Percentiles rank a stretch among this genome's conserved stretches.
Conservation (phyloP, 2,113 vertebrate species). For the Tringa solitaria region DNA sequence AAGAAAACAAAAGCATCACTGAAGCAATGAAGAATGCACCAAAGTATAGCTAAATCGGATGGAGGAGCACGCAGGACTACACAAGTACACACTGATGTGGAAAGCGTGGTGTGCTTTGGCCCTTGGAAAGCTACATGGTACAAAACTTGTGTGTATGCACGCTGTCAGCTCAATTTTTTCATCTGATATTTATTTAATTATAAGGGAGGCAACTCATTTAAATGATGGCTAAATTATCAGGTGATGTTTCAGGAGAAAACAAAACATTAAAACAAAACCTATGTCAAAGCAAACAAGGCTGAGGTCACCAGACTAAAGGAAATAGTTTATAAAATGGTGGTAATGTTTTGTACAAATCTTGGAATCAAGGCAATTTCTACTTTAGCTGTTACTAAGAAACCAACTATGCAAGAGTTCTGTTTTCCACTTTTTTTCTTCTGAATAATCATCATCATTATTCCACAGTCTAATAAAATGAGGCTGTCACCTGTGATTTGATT, state of each 20-base stretch:
- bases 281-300: not conserved
- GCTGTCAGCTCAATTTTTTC: not conserved
- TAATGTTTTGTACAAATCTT: not conserved
- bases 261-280: not conserved
- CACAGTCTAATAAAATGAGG: not conserved
- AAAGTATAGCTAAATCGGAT: not conserved
- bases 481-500: not conserved
- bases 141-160: accelerated
- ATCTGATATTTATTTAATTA: not conserved
- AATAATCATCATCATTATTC: not conserved
- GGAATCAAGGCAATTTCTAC: not conserved
- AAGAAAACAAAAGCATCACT: not conserved
- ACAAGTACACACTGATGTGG: accelerated
- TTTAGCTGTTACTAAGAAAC: not conserved
- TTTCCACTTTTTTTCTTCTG: not conserved
- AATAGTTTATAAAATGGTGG: not conserved
- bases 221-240: not conserved
- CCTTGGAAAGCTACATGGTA: not conserved
- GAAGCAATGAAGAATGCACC: not conserved
- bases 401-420: not conserved
- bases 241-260: not conserved
- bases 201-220: not conserved
- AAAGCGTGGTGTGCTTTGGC: not conserved
- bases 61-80: not conserved
- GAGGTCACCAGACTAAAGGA: not conserved